These are phyloP conservation scores for Lysiphlebus fabarum DNA, from an alignment of 1,140 invertebrate genomes.

Conservation along the genomic window DNA sequence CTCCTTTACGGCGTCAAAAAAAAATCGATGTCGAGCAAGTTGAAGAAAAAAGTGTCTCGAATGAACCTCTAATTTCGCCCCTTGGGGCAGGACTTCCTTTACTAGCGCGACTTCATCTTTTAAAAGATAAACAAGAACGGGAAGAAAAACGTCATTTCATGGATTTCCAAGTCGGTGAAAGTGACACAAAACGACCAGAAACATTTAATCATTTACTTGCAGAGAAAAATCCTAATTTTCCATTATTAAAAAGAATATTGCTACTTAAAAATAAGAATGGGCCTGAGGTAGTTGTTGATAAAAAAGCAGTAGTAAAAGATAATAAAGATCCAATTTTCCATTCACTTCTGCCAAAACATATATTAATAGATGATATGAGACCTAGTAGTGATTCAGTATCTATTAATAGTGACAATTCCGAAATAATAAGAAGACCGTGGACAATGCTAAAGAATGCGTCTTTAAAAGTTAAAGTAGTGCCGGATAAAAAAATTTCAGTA, in stretches of 20 bases:
- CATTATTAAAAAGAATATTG: slow-evolving; percentile 74
- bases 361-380: slow-evolving; percentile 3
- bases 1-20: slow-evolving; percentile 43
- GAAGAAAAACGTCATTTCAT: slow-evolving; percentile 59
- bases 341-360: slow-evolving; percentile 17
- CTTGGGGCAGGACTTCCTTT: slow-evolving; percentile 80
- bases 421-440: slow-evolving; percentile 44
- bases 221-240: slow-evolving; percentile 52
- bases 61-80: slow-evolving; percentile 58
- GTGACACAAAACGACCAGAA: slow-evolving; percentile 31
- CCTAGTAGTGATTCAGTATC: slow-evolving; percentile 19
- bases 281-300: slow-evolving; percentile 51
- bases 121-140: slow-evolving; percentile 81
- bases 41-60: slow-evolving; percentile 22
- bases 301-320: slow-evolving; percentile 41
- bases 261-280: slow-evolving; percentile 79
- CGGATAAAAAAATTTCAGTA: slow-evolving; percentile 27
- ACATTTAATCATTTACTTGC: not conserved
- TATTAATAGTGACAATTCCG: slow-evolving; percentile 27
- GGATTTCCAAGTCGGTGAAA: slow-evolving; percentile 51
- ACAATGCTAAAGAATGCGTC: slow-evolving; percentile 51
- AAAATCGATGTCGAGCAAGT: slow-evolving; percentile 47
- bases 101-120: slow-evolving; percentile 69
- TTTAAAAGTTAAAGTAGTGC: slow-evolving; percentile 30
- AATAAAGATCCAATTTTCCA: slow-evolving; percentile 27